Percentiles rank a stretch among this genome's conserved stretches.
Conservation (phyloP, 1,140 invertebrate species). For the Metaphire vulgaris region DNA sequence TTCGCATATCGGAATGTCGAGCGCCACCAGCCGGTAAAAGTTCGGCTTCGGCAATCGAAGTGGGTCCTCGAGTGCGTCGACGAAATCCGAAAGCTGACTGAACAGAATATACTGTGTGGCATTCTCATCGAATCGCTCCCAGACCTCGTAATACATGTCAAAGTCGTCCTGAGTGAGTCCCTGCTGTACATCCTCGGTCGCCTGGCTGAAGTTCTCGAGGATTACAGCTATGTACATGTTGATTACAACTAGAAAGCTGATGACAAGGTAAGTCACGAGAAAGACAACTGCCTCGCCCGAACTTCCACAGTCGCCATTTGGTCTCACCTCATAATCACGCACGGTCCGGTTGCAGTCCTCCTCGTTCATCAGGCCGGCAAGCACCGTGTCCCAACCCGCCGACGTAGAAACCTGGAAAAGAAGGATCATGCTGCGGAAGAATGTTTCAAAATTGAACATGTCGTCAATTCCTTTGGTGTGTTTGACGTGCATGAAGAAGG, state of each 20-base stretch:
- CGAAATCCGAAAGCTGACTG: conserved; percentile 84
- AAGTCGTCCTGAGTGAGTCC: conserved; percentile 96
- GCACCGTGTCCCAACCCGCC: conserved; percentile 89
- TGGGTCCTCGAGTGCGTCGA: conserved; percentile 53
- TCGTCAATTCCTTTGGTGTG: conserved; percentile 86
- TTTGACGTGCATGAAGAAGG: conserved; percentile 97
- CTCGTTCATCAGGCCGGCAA: conserved; percentile 92
- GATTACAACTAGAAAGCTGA: conserved; percentile 95
- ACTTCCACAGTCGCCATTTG: conserved; percentile 18
- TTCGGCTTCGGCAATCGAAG: conserved; percentile 89
- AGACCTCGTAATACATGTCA: conserved; percentile 99
- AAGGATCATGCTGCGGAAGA: conserved; percentile 92
- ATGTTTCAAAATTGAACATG: conserved; percentile 96
- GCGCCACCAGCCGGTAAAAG: conserved; percentile 95
- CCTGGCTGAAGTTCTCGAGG: conserved; percentile 95
- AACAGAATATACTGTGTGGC: conserved; percentile 93
- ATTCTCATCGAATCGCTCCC: conserved; percentile 96
- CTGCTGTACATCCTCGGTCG: conserved; percentile 96
- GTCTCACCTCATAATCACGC: conserved; percentile 3
- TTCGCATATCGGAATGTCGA: conserved; percentile 97
- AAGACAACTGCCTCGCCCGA: conserved; percentile 58
- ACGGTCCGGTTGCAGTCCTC: conserved; percentile 37
- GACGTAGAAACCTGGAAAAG: conserved; percentile 98
- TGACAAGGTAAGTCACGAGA: conserved; percentile 89
- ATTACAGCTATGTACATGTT: conserved; percentile 99